Evolutionary conservation across 2,888 invertebrate species (phyloP), one percentile per base, ranked within the genome.

Genomic region (Gari tellinella): DNA sequence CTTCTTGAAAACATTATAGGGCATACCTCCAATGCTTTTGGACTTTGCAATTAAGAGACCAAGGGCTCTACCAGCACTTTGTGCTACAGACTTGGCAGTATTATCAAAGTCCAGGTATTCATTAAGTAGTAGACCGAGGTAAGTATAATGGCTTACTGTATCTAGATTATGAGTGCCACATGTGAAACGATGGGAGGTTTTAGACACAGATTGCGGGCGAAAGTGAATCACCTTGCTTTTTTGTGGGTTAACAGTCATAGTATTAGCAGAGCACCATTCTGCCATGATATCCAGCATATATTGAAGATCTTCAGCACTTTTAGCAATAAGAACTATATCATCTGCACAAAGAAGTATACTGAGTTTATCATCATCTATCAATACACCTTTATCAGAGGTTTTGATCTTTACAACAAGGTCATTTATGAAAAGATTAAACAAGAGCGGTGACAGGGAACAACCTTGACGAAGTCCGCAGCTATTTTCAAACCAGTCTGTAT

Each of bases 161-260:
- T 43, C 12, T 3, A 79, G 10, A 8, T n/a, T 25, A 1, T 43
- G 40, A 41, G 55, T 46, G 26, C 75, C 75, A 75, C 67, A 61
- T 7, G 19, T 52, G 38, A 79, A 79, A 17, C 25, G 37, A 45
- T 12, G 19, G 14, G 26, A 14, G 26, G 65, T 46, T 37, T 21
- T 64, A 12, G 41, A 4, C 14, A 51, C 38, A 37, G 53, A 56
- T 1, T n/a, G 14, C 26, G 53, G 56, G 21, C 75, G 37, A 60
- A 81, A 74, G 41, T 81, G 78, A 10, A 78, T 55, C 61, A 70
- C 38, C 41, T 72, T 75, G 26, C 78, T 62, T 67, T 81, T 81
- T 10, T 19, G 21, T 37, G 8, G 17, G 48, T 81, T 81, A 15
- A 81, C 41, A 21, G 14, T 12, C 55, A 72, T 65, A 48, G 46